Conservation (phyloP, 2,113 vertebrate species). For the Turnix velox region DNA sequence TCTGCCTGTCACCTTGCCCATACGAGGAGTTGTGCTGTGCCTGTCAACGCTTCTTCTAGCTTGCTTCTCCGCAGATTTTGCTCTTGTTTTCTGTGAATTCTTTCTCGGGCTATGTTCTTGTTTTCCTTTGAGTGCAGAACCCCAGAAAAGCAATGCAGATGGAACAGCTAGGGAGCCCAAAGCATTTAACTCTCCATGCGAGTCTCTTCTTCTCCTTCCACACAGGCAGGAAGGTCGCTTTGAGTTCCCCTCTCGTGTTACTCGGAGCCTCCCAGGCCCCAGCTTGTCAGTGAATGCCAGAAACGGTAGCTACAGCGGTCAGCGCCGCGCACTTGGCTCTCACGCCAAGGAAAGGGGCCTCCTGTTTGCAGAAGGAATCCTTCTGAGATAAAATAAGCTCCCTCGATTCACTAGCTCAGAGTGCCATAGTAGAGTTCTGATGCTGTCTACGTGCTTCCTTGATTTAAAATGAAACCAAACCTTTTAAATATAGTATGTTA, state of each 20-base stretch:
- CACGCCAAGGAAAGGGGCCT: not conserved
- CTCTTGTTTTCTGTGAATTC: no score
- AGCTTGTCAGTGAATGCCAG: not conserved
- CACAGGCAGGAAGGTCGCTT: not conserved
- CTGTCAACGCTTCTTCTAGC: not conserved
- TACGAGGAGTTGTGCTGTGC: not conserved
- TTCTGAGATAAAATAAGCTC: not conserved
- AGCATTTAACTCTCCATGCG: no score
- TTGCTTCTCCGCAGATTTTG: not conserved
- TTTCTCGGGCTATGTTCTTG: accelerated
- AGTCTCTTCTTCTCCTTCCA: not conserved
- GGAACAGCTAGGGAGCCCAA: not conserved
- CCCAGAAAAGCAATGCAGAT: not conserved
- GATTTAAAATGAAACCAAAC: not conserved
- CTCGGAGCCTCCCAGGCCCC: not conserved
- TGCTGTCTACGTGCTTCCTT: not conserved
- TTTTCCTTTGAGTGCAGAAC: not conserved
- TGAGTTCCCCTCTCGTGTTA: slow-evolving; percentile 1
- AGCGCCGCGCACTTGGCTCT: not conserved
- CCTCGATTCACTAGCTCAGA: not conserved
- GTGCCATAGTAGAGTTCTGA: not conserved
- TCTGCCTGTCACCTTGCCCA: not conserved
- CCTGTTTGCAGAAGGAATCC: not conserved
- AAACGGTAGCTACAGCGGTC: not conserved
- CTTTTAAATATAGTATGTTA: not conserved